phyloP scores from a whole-genome alignment of 1,140 invertebrate species.

The Camponotus pennsylvanicus region DNA sequence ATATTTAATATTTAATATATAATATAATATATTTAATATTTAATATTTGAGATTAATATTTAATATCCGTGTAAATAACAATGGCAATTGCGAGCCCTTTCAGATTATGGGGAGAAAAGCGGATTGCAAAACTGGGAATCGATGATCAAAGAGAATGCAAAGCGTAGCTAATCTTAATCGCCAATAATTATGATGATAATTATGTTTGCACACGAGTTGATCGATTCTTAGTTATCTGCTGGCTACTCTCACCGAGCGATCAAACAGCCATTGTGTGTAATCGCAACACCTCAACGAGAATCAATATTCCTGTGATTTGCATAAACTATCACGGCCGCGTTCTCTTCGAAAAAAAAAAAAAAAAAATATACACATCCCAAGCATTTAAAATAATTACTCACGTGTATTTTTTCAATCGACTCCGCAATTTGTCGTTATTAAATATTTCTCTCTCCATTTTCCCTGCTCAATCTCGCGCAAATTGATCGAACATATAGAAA shows the following conservation, averaged over 20 bases:
- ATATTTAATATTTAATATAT: too few relatives aligned
- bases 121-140: constrained; percentile 31
- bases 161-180: constrained; percentile 47
- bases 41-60: not conserved
- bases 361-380: not conserved
- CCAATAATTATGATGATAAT: constrained; percentile 36
- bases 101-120: not conserved
- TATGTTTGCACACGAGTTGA: not conserved
- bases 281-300: not conserved
- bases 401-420: constrained; percentile 8
- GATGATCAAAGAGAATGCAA: constrained; percentile 22
- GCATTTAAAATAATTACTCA: constrained; percentile 51
- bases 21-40: too few relatives aligned
- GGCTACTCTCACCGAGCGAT: constrained; percentile 27
- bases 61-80: not conserved
- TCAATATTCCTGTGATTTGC: constrained; percentile 44
- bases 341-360: constrained; percentile 30
- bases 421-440: constrained; percentile 44
- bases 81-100: not conserved
- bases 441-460: constrained; percentile 11
- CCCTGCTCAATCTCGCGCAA: not conserved
- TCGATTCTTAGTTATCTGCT: constrained; percentile 16
- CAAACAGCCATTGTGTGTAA: constrained; percentile 8
- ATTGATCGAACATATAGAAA: constrained; percentile 17
- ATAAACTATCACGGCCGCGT: constrained; percentile 28